Conservation (phyloP, 2,797 vertebrate species). For the Cyclopterus lumpus region DNA sequence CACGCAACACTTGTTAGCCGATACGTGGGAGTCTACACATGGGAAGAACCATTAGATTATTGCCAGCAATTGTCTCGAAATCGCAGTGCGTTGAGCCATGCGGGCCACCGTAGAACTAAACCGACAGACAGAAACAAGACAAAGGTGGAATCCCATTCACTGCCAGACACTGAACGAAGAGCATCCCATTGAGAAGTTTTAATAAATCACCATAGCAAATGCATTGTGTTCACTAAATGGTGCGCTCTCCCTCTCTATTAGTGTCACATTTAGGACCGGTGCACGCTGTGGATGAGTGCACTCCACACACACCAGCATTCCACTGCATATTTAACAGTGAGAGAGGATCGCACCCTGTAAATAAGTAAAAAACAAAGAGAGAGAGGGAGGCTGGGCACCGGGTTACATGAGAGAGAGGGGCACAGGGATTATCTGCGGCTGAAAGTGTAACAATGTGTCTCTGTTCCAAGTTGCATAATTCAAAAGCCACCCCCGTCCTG, state of each 20-base stretch:
- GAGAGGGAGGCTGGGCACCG: neutral
- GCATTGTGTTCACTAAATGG: slow-evolving; percentile 78
- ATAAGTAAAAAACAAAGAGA: slow-evolving; percentile 71
- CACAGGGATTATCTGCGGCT: slow-evolving; percentile 63
- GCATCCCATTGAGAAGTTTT: slow-evolving; percentile 55
- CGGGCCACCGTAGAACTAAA: neutral
- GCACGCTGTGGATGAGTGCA: slow-evolving; percentile 58
- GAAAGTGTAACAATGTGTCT: slow-evolving; percentile 73
- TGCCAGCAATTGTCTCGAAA: neutral
- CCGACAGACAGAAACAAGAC: neutral
- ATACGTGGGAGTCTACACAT: neutral
- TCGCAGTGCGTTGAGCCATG: neutral
- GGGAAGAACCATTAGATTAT: neutral
- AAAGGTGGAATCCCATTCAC: slow-evolving; percentile 22
- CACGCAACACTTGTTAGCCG: neutral
- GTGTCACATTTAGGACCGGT: slow-evolving; percentile 60
- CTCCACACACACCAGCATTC: slow-evolving; percentile 59
- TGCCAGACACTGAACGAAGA: slow-evolving; percentile 38
- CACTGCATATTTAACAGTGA: slow-evolving; percentile 72
- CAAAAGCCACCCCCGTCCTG: slow-evolving; percentile 53
- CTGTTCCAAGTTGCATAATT: slow-evolving; percentile 77
- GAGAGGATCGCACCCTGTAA: slow-evolving; percentile 60
- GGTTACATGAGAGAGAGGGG: slow-evolving; percentile 21
- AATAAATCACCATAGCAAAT: slow-evolving; percentile 77
- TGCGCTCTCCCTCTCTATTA: slow-evolving; percentile 71